Conservation (phyloP, 2,888 invertebrate species). For the Apoda limacodes region DNA sequence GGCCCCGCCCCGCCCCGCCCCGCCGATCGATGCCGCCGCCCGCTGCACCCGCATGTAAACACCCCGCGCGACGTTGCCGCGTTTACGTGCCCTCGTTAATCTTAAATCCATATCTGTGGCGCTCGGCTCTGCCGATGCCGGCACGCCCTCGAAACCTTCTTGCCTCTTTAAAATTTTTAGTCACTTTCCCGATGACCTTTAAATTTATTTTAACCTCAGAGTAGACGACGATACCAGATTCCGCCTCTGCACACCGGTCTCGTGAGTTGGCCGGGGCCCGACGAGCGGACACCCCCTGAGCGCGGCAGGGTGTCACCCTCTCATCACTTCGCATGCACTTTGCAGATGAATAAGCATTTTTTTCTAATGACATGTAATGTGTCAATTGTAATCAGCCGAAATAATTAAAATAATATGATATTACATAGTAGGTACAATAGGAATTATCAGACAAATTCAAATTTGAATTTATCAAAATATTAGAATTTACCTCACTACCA, state of each 20-base stretch:
- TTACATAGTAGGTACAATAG: no score
- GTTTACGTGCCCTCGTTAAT: constrained; percentile 64
- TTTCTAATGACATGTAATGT: constrained; percentile 19
- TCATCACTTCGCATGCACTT: constrained; percentile 27
- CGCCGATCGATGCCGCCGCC: constrained; percentile 41
- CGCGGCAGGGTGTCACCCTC: no score
- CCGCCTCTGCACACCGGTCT: neutral
- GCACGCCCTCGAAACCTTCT: constrained; percentile 36
- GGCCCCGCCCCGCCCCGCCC: constrained; percentile 34
- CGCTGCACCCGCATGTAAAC: constrained; percentile 51
- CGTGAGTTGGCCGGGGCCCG: neutral
- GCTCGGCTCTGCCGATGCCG: constrained; percentile 33
- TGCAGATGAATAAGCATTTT: constrained; percentile 25
- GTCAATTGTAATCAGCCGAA: no score
- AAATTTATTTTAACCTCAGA: no score
- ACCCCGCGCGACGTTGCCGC: constrained; percentile 78
- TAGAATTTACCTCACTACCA: no score
- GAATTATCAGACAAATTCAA: no score
- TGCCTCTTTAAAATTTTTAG: constrained; percentile 3
- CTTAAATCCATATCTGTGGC: constrained; percentile 58
- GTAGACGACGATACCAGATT: no score
- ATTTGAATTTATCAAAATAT: no score
- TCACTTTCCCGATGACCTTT: constrained; percentile 1
- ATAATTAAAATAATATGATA: no score
- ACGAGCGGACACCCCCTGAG: no score